phyloP scores from a whole-genome alignment of 2,797 vertebrate species.

The Euthynnus affinis region DNA sequence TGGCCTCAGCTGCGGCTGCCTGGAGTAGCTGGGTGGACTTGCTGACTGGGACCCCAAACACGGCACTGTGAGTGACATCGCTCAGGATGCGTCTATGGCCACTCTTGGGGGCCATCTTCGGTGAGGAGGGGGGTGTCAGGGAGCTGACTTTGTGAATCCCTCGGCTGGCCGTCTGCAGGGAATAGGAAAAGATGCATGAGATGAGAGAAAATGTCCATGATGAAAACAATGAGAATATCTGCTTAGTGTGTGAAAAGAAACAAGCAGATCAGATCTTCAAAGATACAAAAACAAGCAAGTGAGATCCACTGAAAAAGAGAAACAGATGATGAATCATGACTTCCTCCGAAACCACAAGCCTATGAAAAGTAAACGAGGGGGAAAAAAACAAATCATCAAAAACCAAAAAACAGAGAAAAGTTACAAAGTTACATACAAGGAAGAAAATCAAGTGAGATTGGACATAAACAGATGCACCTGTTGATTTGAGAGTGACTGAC shows the following conservation, averaged over 20 bases:
- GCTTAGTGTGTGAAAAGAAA: not conserved
- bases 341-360: not conserved
- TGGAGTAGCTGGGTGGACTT: slow-evolving; percentile 98
- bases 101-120: slow-evolving; percentile 92
- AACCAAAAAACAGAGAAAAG: slow-evolving; percentile 1
- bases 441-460: slow-evolving; percentile 17
- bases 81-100: slow-evolving; percentile 97
- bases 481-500: slow-evolving; percentile 9
- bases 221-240: not conserved
- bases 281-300: slow-evolving; percentile 2
- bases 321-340: not conserved
- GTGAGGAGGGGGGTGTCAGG: slow-evolving; percentile 96
- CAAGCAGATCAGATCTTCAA: slow-evolving; percentile 17
- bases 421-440: not conserved
- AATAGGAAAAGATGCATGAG: not conserved
- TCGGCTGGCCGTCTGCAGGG: slow-evolving; percentile 55
- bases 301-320: slow-evolving; percentile 24
- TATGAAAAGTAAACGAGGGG: slow-evolving; percentile 1
- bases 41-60: slow-evolving; percentile 97
- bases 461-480: slow-evolving; percentile 11
- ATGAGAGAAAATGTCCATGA: not conserved
- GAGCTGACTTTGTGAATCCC: slow-evolving; percentile 90
- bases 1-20: slow-evolving; percentile 95
- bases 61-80: slow-evolving; percentile 96
- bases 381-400: too few relatives aligned